Evolutionary conservation across 2,113 vertebrate genomes (phyloP).

Genomic region (Chaenocephalus aceratus): DNA sequence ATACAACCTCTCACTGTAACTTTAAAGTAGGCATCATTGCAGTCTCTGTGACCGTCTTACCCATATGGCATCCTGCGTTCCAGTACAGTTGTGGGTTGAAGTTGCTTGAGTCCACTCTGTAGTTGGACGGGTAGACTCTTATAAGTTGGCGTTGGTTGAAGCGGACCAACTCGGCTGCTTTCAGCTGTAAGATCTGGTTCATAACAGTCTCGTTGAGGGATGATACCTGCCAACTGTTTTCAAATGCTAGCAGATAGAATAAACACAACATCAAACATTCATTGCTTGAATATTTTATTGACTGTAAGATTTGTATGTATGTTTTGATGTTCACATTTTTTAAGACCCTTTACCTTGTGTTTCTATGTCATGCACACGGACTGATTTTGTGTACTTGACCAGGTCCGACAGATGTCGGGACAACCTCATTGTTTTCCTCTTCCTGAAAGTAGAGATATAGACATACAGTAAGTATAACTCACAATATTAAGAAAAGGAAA

Average conservation of each 20-base stretch:
- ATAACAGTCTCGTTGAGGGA: conserved; percentile 95
- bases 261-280: background rate
- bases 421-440: conserved; percentile 96
- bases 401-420: conserved; percentile 95
- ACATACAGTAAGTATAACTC: background rate
- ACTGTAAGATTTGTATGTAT: background rate
- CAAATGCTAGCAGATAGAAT: conserved; percentile 69
- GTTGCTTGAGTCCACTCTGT: conserved; percentile 96
- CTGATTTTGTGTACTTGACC: conserved; percentile 97
- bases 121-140: conserved; percentile 95
- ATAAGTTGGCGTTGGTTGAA: conserved; percentile 95
- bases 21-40: background rate
- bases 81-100: conserved; percentile 97
- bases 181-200: conserved; percentile 94
- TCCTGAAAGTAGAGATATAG: conserved; percentile 53
- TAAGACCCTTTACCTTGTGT: conserved; percentile 85
- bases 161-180: conserved; percentile 87
- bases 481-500: background rate
- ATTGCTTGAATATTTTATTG: background rate
- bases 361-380: conserved; percentile 93
- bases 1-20: background rate
- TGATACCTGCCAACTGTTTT: conserved; percentile 94
- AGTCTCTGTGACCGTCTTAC: conserved; percentile 72
- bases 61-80: conserved; percentile 96
- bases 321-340: background rate